Percentiles rank a stretch among this genome's conserved stretches.
Evolutionary conservation across 2,888 invertebrate genomes (phyloP).

Genomic region (Microplitis deprimator): DNA sequence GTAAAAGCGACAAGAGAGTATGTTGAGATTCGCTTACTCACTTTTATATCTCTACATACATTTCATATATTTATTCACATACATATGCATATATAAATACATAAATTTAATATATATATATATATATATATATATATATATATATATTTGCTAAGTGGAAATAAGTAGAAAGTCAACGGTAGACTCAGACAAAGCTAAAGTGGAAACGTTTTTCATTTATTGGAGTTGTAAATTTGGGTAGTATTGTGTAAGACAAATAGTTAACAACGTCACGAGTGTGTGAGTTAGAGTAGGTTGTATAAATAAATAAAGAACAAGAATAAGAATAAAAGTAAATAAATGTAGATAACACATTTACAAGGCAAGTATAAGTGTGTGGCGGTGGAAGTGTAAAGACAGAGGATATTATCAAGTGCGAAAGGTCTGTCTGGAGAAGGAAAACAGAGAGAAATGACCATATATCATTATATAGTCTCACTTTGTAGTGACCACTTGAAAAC

Average conservation of each 20-base stretch:
- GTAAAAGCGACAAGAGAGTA: constrained; percentile 35
- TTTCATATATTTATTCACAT: background rate
- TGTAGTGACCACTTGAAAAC: constrained; percentile 11
- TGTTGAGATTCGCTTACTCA: constrained; percentile 26
- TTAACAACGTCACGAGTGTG: background rate
- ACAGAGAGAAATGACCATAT: background rate
- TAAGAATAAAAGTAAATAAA: background rate
- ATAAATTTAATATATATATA: background rate
- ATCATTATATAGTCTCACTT: background rate
- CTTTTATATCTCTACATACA: background rate
- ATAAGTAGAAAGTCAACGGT: background rate
- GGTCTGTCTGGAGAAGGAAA: background rate
- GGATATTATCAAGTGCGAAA: background rate
- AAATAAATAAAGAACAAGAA: background rate
- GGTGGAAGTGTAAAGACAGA: background rate
- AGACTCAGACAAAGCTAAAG: background rate
- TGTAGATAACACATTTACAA: background rate
- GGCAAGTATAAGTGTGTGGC: background rate
- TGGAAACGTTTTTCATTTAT: background rate
- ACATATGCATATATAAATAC: background rate
- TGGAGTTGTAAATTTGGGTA: background rate
- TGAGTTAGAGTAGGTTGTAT: background rate
- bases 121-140: background rate
- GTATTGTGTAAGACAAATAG: background rate
- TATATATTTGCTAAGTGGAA: background rate